These are phyloP conservation scores for Terrapene triunguis DNA, from an alignment of 2,113 vertebrate species.

Conservation along the genomic window DNA sequence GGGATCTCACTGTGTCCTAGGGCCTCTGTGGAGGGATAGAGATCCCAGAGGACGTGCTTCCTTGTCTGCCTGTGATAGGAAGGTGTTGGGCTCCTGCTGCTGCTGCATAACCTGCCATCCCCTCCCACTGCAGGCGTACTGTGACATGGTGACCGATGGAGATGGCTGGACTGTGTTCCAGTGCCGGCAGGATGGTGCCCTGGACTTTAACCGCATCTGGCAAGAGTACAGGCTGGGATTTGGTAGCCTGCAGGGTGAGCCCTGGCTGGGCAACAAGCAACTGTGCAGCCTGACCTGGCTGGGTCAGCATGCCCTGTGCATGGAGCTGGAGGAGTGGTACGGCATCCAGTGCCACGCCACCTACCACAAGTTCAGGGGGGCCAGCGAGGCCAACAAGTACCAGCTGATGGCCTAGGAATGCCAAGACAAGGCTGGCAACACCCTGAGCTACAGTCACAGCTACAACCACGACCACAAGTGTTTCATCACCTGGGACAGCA, in stretches of 20 bases:
- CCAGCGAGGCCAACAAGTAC: conserved; percentile 82
- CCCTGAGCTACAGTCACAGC: conserved; percentile 84
- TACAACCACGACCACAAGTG: conserved; percentile 86
- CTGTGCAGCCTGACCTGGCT: conserved; percentile 76
- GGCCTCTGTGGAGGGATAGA: no score
- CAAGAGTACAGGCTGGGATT: conserved; percentile 85
- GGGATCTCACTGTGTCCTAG: not conserved
- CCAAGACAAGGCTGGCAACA: conserved; percentile 84
- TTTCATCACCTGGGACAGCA: conserved; percentile 83
- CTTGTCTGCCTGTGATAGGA: not conserved
- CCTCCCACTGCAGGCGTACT: conserved; percentile 76
- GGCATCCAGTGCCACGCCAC: conserved; percentile 81
- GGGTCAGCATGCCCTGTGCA: conserved; percentile 79
- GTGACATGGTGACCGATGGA: conserved; percentile 84
- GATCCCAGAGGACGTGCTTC: no score
- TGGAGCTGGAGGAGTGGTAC: conserved; percentile 86
- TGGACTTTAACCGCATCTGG: conserved; percentile 86
- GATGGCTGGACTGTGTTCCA: conserved; percentile 87
- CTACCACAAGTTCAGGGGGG: conserved; percentile 84
- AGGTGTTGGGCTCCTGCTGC: not conserved
- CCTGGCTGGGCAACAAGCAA: conserved; percentile 84
- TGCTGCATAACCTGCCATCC: no score
- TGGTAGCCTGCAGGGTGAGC: conserved; percentile 80
- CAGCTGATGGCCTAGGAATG: conserved; percentile 82
- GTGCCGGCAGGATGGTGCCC: conserved; percentile 78